A percentile compares a stretch with the other conserved stretches of the same genome.
Evolutionary conservation across 2,888 invertebrate genomes (phyloP).

Genomic region (Agriopis aurantiaria): DNA sequence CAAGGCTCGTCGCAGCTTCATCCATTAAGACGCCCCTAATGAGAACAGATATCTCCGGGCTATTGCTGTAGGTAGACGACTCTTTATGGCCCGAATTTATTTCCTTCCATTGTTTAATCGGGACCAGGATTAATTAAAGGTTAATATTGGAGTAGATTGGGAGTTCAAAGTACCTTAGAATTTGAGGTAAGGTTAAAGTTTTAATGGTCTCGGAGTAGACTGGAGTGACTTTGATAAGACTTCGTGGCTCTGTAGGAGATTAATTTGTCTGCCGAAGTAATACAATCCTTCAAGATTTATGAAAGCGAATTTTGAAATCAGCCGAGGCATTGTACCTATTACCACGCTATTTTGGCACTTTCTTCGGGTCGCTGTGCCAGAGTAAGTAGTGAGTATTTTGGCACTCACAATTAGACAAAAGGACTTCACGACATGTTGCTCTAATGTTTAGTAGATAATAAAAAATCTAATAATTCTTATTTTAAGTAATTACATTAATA

Average conservation of each 20-base stretch:
- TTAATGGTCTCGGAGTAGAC: slow-evolving; percentile 25
- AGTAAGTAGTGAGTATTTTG: too few species aligned
- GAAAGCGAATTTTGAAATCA: not conserved
- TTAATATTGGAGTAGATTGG: slow-evolving; percentile 32
- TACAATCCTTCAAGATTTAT: slow-evolving; percentile 2
- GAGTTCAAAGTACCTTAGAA: slow-evolving; percentile 26
- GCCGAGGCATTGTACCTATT: too few species aligned
- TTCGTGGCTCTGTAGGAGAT: slow-evolving; percentile 16
- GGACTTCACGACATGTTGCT: too few species aligned
- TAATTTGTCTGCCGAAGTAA: slow-evolving; percentile 15
- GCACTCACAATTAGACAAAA: too few species aligned
- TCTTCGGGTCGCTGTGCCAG: too few species aligned
- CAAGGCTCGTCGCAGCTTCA: slow-evolving; percentile 32
- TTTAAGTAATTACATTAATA: too few species aligned
- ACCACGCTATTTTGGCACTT: not conserved
- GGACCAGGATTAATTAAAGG: slow-evolving; percentile 31
- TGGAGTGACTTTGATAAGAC: slow-evolving; percentile 27
- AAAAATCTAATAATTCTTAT: too few species aligned
- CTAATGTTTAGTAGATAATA: too few species aligned
- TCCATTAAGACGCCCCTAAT: slow-evolving; percentile 52
- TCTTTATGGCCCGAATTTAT: slow-evolving; percentile 43
- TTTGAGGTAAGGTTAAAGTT: slow-evolving; percentile 31
- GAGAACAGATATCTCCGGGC: slow-evolving; percentile 40
- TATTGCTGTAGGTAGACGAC: slow-evolving; percentile 39
- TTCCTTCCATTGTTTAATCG: slow-evolving; percentile 48